phyloP scores from a whole-genome alignment of 2,113 vertebrate genomes.

The Mormyrus lacerda region DNA sequence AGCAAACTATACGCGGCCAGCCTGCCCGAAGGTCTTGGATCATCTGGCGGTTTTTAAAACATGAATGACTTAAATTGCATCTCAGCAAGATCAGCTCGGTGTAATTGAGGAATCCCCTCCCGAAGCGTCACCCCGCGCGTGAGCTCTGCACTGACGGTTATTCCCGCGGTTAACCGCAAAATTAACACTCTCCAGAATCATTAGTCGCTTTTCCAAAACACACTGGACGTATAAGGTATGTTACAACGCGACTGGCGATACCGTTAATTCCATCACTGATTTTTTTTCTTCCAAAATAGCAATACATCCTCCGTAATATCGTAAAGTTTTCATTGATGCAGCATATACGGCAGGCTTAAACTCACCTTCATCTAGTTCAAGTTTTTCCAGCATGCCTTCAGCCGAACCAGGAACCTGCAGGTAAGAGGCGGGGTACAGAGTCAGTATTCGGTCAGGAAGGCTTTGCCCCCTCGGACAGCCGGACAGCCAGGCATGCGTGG shows the following conservation, averaged over 20 bases:
- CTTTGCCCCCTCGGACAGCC: neutral
- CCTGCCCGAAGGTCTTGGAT: neutral
- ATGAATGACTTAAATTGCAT: neutral
- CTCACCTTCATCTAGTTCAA: constrained; percentile 79
- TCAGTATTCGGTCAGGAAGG: neutral
- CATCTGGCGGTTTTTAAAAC: neutral
- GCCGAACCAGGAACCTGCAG: constrained; percentile 65
- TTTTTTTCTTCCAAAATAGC: neutral
- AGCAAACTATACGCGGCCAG: neutral
- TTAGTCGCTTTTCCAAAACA: neutral
- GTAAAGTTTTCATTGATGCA: neutral
- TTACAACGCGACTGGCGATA: neutral
- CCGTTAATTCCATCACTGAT: neutral
- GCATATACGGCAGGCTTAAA: neutral
- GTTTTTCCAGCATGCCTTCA: constrained; percentile 86
- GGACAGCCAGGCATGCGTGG: neutral
- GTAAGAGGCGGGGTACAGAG: neutral
- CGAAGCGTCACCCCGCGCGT: neutral
- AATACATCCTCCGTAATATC: neutral
- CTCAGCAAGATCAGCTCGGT: neutral
- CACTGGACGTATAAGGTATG: neutral
- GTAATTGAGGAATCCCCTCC: neutral
- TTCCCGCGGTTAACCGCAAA: neutral
- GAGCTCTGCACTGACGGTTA: neutral
- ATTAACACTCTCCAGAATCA: neutral